Evolutionary conservation across 2,888 invertebrate species (phyloP), one percentile per base, ranked within the genome.

Genomic region (Synanthedon andrenaeformis): DNA sequence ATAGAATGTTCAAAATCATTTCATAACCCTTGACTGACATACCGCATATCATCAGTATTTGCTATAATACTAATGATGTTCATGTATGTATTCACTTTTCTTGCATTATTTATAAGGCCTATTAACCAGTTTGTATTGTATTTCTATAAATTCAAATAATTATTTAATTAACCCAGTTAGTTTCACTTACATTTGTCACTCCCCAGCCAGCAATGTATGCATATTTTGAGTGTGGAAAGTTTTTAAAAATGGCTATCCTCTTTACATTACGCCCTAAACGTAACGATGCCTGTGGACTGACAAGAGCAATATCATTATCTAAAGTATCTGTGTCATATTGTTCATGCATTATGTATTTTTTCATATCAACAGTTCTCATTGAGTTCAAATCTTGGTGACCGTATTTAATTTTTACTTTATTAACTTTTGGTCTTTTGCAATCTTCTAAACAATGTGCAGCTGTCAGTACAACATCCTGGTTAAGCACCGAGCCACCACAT

Each of bases 401-500:
- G 0, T 3, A 52, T 54, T 49, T 55, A 5, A 57, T 49, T 3
- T 52, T 42, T 17, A 49, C 49, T 5, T 12, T 49, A 5, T 49
- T 23, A 14, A 6, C 49, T 13, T 6, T 12, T 49, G 17, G 13
- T 17, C 23, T 49, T 17, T 23, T 49, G 49, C 49, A 49, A 12
- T 49, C 49, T 49, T 49, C 49, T 14, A 49, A 0, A 41, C 72
- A 75, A 52, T 76, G 76, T 0, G 64, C 74, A 0, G 73, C 75
- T 0, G 75, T 69, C 1, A 76, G 14, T 1, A 70, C 12, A 4
- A 73, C 52, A 0, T 8, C 17, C 41, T 69, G 65, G 49, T 69
- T 76, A 0, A 77, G 1, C 3, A 77, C 63, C 0, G 76, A 75
- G 0, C 64, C 57, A 0, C 74, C 74, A 41, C 75, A 77, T 0